phyloP scores from a whole-genome alignment of 2,113 vertebrate genomes.

The Dasypus novemcinctus region DNA sequence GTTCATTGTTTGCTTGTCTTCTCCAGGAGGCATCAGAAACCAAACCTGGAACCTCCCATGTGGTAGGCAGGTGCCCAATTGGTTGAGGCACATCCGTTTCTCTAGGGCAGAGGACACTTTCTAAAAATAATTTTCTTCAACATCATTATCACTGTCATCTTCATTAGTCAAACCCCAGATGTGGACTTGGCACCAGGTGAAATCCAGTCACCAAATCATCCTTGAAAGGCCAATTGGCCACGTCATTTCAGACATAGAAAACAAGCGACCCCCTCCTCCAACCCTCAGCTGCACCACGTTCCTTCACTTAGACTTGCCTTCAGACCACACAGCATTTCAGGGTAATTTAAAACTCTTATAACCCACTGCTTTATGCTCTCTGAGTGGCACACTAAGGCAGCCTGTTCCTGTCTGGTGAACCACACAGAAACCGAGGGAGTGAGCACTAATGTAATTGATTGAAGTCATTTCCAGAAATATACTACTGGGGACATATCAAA shows the following conservation, averaged over 20 bases:
- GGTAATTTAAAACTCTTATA: slow-evolving; percentile 6
- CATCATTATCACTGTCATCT: background rate
- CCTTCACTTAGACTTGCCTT: background rate
- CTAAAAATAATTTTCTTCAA: background rate
- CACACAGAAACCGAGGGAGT: slow-evolving; percentile 44
- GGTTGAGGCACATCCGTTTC: no score
- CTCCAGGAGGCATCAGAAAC: no score
- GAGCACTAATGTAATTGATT: slow-evolving; percentile 62
- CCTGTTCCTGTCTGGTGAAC: slow-evolving; percentile 70
- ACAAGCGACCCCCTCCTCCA: background rate
- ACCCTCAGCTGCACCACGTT: background rate
- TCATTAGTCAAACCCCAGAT: background rate
- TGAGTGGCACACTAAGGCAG: background rate
- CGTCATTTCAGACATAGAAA: background rate
- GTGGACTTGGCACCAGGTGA: background rate
- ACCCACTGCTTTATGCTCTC: background rate
- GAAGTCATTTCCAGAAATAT: slow-evolving; percentile 74
- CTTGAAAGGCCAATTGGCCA: background rate
- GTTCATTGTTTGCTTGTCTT: no score
- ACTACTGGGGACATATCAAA: slow-evolving; percentile 35
- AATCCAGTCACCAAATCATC: background rate
- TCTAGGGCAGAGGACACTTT: no score
- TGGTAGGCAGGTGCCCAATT: no score
- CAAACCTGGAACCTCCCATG: no score
- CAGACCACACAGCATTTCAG: background rate